Percentiles rank a stretch among this genome's conserved stretches.
Conservation (phyloP, 2,113 vertebrate species). For the Indri indri region DNA sequence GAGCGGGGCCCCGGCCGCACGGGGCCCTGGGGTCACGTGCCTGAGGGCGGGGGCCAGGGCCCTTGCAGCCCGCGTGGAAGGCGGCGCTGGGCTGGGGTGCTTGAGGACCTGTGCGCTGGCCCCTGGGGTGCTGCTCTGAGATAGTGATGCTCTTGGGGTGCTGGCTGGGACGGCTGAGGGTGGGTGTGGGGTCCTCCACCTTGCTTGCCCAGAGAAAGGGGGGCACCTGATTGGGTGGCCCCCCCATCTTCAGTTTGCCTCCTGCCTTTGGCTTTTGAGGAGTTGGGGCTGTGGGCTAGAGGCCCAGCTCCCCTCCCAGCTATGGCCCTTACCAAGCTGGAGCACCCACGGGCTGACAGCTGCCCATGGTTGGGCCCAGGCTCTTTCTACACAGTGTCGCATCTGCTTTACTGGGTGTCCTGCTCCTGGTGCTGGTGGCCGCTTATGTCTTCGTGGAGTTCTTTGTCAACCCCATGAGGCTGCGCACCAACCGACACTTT, state of each 20-base stretch:
- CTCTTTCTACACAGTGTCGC: slow-evolving; percentile 93
- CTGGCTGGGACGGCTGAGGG: background rate
- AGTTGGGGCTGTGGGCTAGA: slow-evolving; percentile 25
- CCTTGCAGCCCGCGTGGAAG: background rate
- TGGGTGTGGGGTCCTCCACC: background rate
- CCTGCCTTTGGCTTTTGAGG: background rate
- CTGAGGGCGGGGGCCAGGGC: background rate
- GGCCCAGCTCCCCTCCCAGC: background rate
- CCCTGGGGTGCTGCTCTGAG: background rate
- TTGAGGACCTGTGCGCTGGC: background rate
- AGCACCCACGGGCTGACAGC: slow-evolving; percentile 57
- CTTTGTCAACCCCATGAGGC: slow-evolving; percentile 90
- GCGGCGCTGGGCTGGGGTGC: accelerated
- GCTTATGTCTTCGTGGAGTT: slow-evolving; percentile 93
- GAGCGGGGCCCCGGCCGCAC: background rate
- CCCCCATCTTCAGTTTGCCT: background rate
- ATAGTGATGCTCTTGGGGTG: background rate
- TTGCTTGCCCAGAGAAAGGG: background rate
- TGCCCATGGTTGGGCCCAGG: slow-evolving; percentile 81
- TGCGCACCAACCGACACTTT: slow-evolving; percentile 91
- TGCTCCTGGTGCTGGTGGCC: slow-evolving; percentile 89
- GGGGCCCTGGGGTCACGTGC: background rate
- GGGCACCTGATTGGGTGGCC: background rate
- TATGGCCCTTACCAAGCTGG: background rate
- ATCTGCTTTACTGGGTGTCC: slow-evolving; percentile 92